Conservation (phyloP, 2,888 invertebrate species). For the Sthenelais limicola region DNA sequence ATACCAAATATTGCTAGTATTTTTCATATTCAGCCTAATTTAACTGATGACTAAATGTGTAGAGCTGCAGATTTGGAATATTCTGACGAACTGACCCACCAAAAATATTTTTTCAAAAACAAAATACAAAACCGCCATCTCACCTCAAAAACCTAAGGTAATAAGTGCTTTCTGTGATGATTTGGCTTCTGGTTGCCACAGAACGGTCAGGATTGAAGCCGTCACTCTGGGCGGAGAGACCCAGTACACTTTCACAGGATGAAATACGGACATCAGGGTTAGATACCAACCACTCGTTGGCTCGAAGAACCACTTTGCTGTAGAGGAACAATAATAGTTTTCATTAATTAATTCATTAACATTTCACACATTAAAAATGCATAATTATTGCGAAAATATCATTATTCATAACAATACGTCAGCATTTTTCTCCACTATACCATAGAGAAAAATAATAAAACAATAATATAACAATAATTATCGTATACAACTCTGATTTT, state of each 20-base stretch:
- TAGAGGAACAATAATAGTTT: background rate
- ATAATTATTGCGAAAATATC: too few relatives aligned
- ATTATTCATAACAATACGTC: too few relatives aligned
- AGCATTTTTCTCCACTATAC: too few relatives aligned
- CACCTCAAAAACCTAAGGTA: constrained; percentile 21
- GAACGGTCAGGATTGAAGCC: constrained; percentile 30
- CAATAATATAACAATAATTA: too few relatives aligned
- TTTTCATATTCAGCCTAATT: too few relatives aligned
- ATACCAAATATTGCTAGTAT: too few relatives aligned
- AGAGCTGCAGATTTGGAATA: too few relatives aligned
- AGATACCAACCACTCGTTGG: constrained; percentile 21
- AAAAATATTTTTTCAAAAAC: background rate
- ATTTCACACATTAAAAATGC: too few relatives aligned
- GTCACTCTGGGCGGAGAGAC: constrained; percentile 26
- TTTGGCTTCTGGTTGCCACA: constrained; percentile 15
- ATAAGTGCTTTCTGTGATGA: constrained; percentile 8
- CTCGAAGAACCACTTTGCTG: constrained; percentile 27
- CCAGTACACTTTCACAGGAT: constrained; percentile 27
- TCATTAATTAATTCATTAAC: background rate
- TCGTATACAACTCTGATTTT: too few relatives aligned
- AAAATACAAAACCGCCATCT: background rate
- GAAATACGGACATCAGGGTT: constrained; percentile 31
- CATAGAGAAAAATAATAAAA: too few relatives aligned
- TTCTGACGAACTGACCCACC: too few relatives aligned
- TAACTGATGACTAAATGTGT: too few relatives aligned